phyloP scores from a whole-genome alignment of 2,888 invertebrate genomes.

The Alloscopus bannaensis region DNA sequence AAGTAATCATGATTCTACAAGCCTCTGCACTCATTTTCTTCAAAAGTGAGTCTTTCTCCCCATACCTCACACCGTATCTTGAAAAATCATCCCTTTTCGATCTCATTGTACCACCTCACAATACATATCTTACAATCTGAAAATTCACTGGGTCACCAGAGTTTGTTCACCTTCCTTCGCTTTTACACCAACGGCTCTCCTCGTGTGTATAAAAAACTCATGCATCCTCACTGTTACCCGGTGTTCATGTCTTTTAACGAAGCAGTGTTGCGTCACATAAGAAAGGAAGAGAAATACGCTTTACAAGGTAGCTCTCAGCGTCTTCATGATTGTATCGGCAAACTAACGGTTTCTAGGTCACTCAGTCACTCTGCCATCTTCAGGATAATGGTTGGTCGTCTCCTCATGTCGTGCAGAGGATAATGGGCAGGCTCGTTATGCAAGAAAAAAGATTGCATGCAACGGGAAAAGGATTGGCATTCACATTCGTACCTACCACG shows the following conservation, averaged over 20 bases:
- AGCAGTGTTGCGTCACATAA: no score
- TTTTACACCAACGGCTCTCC: neutral
- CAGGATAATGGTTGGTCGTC: neutral
- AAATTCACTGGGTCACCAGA: neutral
- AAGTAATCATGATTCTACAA: conserved; percentile 31
- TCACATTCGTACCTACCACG: neutral
- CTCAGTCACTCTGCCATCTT: conserved; percentile 52
- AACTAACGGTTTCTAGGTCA: conserved; percentile 58
- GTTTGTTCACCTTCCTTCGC: conserved; percentile 9
- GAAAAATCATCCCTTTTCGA: conserved; percentile 1
- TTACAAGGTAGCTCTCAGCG: neutral
- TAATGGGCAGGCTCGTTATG: conserved; percentile 4
- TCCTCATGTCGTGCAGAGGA: neutral
- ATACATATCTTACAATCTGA: neutral
- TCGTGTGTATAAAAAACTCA: no score
- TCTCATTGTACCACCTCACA: neutral
- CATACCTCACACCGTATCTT: no score
- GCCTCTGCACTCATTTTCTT: neutral
- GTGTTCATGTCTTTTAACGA: no score
- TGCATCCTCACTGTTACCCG: no score
- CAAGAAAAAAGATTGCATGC: neutral
- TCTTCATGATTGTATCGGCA: neutral
- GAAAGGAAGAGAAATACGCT: neutral
- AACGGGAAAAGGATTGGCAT: neutral
- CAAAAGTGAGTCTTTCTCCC: conserved; percentile 2